Evolutionary conservation across 2,113 vertebrate species (phyloP), one percentile per base, ranked within the genome.

Genomic region (Craseonycteris thonglongyai): DNA sequence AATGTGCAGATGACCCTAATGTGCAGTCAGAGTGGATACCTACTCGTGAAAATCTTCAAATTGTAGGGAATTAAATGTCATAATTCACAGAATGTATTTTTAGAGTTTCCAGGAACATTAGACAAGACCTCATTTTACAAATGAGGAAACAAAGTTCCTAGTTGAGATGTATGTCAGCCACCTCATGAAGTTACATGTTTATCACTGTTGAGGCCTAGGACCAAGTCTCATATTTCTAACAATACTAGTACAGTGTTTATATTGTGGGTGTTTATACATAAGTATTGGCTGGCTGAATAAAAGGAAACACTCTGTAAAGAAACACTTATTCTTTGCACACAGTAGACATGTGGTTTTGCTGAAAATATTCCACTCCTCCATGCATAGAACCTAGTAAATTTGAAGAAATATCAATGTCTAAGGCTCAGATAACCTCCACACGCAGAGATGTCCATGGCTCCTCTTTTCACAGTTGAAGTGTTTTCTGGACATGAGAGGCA

Each of bases 381-480:
- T 6, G 11, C 35, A 69, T 2, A 91, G 56, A 84, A 74, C 40
- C 54, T 87, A 76, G 12, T 8, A 65, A 51, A 24, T 47, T 69
- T 94, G 71, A 54, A 88, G 72, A 91, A 88, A 84, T 4, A 28
- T 78, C 22, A 74, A 9, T 6, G 28, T 14, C 10, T n/a, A 58
- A 95, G 92, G 61, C 16, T 58, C 80, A 89, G 96, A 98, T 97
- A 96, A 99, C 99, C 99, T 99, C 99, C 99, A 92, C 99, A 99
- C 97, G 99, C 99, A 45, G 96, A 97, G 78, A 98, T 71, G 56
- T 99, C 98, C 98, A 99, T 97, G 0, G 99, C 99, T 79, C 99
- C 99, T 97, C 99, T 98, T 98, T 99, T 99, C 96, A 99, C 99
- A 0, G 99, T 99, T 82, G 99, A 99, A 21, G 98, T 99, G 68